These are phyloP conservation scores for Zaprionus davidi DNA, from an alignment of 1,140 invertebrate species.

Conservation along the genomic window DNA sequence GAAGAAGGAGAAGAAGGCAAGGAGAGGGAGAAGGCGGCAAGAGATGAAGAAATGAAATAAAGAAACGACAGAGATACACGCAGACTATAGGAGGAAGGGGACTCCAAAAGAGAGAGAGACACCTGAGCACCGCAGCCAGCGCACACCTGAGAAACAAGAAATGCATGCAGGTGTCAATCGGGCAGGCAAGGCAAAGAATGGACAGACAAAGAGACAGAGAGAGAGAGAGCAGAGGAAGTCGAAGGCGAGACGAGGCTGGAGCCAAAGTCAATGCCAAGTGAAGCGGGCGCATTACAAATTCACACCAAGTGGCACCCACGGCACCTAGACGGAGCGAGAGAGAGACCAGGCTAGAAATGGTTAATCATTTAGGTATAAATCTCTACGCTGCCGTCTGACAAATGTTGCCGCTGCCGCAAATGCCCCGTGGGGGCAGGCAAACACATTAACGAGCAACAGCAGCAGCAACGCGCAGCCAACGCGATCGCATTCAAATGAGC, in stretches of 20 bases:
- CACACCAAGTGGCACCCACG: constrained; percentile 81
- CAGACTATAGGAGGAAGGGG: constrained; percentile 5
- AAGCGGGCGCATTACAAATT: constrained; percentile 78
- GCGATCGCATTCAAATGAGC: constrained; percentile 61
- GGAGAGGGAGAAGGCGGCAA: constrained; percentile 28
- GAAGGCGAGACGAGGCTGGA: constrained; percentile 21
- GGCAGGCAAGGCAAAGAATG: constrained; percentile 69
- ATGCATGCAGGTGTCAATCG: constrained; percentile 83
- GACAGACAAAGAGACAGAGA: constrained; percentile 43
- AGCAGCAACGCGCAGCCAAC: constrained; percentile 23
- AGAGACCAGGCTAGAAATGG: constrained; percentile 56
- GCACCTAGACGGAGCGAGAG: constrained; percentile 24
- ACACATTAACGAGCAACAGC: constrained; percentile 51
- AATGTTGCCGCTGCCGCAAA: constrained; percentile 45
- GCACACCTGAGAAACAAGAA: constrained; percentile 82
- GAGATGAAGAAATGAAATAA: constrained; percentile 78
- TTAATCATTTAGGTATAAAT: constrained; percentile 83
- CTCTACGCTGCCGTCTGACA: constrained; percentile 50
- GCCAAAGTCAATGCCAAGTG: constrained; percentile 52
- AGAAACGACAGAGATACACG: constrained; percentile 60
- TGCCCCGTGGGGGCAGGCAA: constrained; percentile 51
- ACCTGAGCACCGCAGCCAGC: constrained; percentile 29
- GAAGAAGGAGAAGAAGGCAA: constrained; percentile 22
- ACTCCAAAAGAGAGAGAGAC: constrained; percentile 3
- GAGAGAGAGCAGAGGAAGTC: constrained; percentile 27